Evolutionary conservation across 2,888 invertebrate species (phyloP).

Genomic region (Agonopterix subpropinquella): DNA sequence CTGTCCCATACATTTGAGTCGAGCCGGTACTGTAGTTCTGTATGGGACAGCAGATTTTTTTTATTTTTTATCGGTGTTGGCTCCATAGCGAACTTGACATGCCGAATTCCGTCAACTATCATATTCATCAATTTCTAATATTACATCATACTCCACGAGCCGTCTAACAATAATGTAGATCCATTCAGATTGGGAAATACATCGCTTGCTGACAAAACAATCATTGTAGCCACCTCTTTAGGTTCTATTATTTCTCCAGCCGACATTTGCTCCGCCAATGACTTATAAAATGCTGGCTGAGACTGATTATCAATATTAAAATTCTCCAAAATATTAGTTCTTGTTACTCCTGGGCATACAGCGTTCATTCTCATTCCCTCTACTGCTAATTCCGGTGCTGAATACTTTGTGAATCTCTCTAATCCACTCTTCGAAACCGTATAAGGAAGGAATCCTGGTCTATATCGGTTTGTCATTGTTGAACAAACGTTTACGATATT

Average conservation of each 20-base stretch:
- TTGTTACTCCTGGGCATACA: slow-evolving; percentile 35
- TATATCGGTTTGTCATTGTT: slow-evolving; percentile 27
- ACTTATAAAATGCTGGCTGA: slow-evolving; percentile 18
- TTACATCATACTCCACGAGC: slow-evolving; percentile 23
- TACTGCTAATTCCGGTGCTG: slow-evolving; percentile 29
- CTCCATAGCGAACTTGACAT: too few relatives aligned
- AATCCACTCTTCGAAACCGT: slow-evolving; percentile 34
- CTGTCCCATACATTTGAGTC: too few relatives aligned
- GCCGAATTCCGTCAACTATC: neutral
- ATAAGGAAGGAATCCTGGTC: slow-evolving; percentile 32
- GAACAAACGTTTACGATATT: slow-evolving; percentile 40
- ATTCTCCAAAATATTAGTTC: slow-evolving; percentile 30
- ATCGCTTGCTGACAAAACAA: slow-evolving; percentile 37
- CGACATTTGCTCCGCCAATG: slow-evolving; percentile 21
- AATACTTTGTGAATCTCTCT: slow-evolving; percentile 31
- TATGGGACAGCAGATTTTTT: too few relatives aligned
- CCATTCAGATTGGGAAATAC: slow-evolving; percentile 40
- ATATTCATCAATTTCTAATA: neutral
- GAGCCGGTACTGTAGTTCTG: too few relatives aligned
- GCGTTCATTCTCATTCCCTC: slow-evolving; percentile 41
- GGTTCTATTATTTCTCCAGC: slow-evolving; percentile 31
- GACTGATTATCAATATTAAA: slow-evolving; percentile 19
- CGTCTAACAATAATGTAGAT: slow-evolving; percentile 35
- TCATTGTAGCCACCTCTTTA: slow-evolving; percentile 32
- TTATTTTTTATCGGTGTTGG: too few relatives aligned